Evolutionary conservation across 1,140 invertebrate species (phyloP).

Genomic region (Elymnias hypermnestra): DNA sequence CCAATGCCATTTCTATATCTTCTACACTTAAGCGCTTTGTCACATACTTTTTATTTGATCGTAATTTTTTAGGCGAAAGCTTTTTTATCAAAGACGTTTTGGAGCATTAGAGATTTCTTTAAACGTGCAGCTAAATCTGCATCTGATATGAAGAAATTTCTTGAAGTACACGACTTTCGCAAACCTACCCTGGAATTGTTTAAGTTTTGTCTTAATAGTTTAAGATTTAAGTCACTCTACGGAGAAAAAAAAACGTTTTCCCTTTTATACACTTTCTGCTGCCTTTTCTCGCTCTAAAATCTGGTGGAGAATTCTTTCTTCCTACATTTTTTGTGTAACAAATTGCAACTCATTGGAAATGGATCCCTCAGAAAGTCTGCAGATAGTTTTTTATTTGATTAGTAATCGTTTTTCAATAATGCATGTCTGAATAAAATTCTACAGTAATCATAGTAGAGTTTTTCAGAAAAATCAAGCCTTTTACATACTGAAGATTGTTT

Average conservation of each 20-base stretch:
- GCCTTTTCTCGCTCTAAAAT: constrained; percentile 54
- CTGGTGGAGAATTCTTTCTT: constrained; percentile 50
- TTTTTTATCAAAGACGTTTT: constrained; percentile 67
- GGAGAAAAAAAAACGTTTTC: constrained; percentile 67
- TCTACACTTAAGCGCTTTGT: constrained; percentile 60
- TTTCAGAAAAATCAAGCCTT: constrained; percentile 77
- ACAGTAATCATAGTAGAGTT: constrained; percentile 80
- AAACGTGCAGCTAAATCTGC: constrained; percentile 63
- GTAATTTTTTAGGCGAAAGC: constrained; percentile 68
- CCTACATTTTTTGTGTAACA: constrained; percentile 58
- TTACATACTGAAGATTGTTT: constrained; percentile 78
- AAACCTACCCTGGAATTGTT: constrained; percentile 64
- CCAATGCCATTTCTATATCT: constrained; percentile 66
- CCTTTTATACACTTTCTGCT: constrained; percentile 58
- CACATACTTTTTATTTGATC: constrained; percentile 65
- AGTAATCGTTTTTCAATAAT: constrained; percentile 74
- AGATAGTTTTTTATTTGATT: constrained; percentile 67
- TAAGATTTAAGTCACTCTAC: constrained; percentile 67
- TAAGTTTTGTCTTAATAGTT: constrained; percentile 62
- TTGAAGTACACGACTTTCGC: constrained; percentile 61
- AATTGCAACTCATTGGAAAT: constrained; percentile 52
- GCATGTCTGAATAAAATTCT: constrained; percentile 77
- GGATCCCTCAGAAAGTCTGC: constrained; percentile 67
- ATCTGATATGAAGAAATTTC: constrained; percentile 72
- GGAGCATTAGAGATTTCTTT: constrained; percentile 66